Base-by-base conservation (phyloP, 2,888 invertebrate genomes). In the Andricus quercusramuli region DNA sequence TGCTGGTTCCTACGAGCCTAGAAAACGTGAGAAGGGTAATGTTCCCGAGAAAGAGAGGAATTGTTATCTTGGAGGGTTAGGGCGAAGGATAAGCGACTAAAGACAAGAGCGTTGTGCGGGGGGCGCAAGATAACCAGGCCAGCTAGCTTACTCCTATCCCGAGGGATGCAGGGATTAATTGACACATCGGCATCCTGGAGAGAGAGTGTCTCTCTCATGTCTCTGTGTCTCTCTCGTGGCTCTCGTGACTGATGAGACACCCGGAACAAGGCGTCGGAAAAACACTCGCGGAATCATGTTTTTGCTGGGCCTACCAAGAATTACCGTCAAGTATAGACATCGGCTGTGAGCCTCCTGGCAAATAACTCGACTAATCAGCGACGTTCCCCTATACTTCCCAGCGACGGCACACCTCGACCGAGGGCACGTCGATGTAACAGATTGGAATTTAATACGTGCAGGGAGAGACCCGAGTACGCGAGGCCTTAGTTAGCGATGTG, bases 221-320 rank as follows among this genome's bases (percentile, higher is more conserved):
- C 56, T 11, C 56, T 25, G 62, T 32, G 70, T 80, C 77, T 82
- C 82, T 66, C 67, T 74, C 82, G 78, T 82, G 79, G 83, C 78
- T 80, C 85, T 85, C 87, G 90, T 92, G 92, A 92, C 92, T 92
- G 92, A 93, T 92, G 92, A 92, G 91, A 89, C 89, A 87, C 88
- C 86, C 84, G 87, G 87, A 90, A 91, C 91, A 88, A 88, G 89
- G 87, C 88, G 84, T 88, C 88, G 88, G 85, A 90, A 90, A 90
- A 91, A 89, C 88, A 87, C 88, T 85, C 88, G 83, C 88, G 89
- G 88, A 89, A 89, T 88, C 88, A 85, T 85, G 85, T 88, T 88
- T 89, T 89, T 89, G 88, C 79, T 67, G 59, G 62, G 78, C 77
- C 87, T 86, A 81, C 84, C 89, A 89, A 88, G 89, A 89, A 90